Conservation (phyloP, 1,140 invertebrate species). For the Caenorhabditis tropicalis region DNA sequence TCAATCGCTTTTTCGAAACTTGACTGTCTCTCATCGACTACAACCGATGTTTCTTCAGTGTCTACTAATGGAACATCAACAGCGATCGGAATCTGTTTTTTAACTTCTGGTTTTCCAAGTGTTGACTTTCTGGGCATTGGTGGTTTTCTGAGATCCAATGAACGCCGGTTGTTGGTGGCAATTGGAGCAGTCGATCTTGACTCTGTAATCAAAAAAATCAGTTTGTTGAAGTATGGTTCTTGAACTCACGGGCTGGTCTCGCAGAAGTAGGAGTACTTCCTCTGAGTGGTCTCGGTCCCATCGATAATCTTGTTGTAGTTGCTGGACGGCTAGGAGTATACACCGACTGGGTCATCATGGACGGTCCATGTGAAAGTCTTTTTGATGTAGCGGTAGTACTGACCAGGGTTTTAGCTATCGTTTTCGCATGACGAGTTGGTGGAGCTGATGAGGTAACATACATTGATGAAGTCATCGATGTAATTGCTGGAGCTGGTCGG, state of each 20-base stretch:
- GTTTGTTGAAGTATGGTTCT: background rate
- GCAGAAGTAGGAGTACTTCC: background rate
- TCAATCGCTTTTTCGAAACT: too few species aligned
- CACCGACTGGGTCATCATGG: slow-evolving; percentile 46
- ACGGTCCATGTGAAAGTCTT: background rate
- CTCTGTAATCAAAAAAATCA: background rate
- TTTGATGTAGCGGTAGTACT: background rate
- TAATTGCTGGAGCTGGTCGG: slow-evolving; percentile 28
- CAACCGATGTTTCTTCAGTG: background rate
- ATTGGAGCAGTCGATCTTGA: background rate
- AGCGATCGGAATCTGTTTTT: background rate
- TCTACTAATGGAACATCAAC: background rate
- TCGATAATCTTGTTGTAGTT: background rate
- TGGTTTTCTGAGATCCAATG: background rate
- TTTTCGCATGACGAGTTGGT: background rate
- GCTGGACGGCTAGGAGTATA: slow-evolving; percentile 41
- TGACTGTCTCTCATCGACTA: background rate
- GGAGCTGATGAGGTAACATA: slow-evolving; percentile 49
- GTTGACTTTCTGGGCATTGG: background rate
- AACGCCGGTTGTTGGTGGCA: background rate
- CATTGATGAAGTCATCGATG: slow-evolving; percentile 51
- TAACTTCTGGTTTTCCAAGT: background rate
- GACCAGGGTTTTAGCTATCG: background rate
- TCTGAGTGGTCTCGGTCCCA: background rate
- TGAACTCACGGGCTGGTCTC: background rate